A percentile compares a stretch with the other conserved stretches of the same genome.
These are phyloP conservation scores for Macropus fuliginosus DNA, from an alignment of 2,797 vertebrate species.

Conservation along the genomic window DNA sequence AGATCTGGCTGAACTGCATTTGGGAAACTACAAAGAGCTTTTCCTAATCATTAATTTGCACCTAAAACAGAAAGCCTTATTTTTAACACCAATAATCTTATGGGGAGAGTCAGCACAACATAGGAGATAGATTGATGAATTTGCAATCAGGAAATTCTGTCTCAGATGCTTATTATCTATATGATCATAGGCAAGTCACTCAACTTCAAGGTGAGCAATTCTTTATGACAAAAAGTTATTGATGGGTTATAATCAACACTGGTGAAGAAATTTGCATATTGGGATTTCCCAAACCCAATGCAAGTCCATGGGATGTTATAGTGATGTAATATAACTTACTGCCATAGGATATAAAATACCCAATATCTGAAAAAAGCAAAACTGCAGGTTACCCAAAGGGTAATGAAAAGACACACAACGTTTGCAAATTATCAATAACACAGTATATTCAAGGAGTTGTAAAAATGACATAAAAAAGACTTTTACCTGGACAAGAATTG, in stretches of 20 bases:
- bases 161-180: neutral
- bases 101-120: neutral
- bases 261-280: neutral
- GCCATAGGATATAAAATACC: neutral
- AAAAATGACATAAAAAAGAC: neutral
- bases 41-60: neutral
- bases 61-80: neutral
- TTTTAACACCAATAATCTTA: neutral
- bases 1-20: neutral
- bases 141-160: neutral
- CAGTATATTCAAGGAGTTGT: neutral
- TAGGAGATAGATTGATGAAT: neutral
- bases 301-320: neutral
- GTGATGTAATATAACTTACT: neutral
- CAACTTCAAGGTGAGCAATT: neutral
- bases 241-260: neutral
- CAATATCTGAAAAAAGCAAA: neutral
- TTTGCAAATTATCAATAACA: neutral
- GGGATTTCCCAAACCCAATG: neutral
- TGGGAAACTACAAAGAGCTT: neutral
- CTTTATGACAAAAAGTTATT: neutral
- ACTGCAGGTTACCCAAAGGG: neutral
- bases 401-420: neutral
- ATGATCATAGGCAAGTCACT: neutral
- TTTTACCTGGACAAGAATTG: neutral